Evolutionary conservation across 1,140 invertebrate species (phyloP), one percentile per base, ranked within the genome.

Genomic region (Patella vulgata): DNA sequence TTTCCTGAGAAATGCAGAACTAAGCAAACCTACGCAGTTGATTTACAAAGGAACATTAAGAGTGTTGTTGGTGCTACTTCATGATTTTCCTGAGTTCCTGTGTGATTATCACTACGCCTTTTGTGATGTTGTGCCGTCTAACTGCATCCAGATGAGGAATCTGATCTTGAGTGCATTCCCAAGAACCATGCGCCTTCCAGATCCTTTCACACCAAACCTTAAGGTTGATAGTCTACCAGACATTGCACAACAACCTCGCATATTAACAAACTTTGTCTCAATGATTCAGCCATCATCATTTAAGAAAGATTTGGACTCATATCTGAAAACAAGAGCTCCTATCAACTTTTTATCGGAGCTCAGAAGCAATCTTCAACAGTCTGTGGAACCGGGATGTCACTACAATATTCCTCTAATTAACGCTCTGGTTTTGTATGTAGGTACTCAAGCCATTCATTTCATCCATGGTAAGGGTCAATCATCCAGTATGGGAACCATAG

Each of bases 31-130:
- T 0, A 93, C 98, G 1, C 93, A 94, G 68, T 86, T 93, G 46
- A 84, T 99, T 1, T 99, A 99, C 85, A 97, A 87, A 86, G 97
- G 97, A 47, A 98, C 96, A 4, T 85, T 99, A 8, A 88, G 97
- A 61, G 94, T 99, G 0, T 85, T 99, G n/a, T 83, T 99, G 14
- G 95, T 99, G 0, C 86, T 99, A 14, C 87, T 99, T 2, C 97
- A 99, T 78, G 98, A 99, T 84, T 99, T 99, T 83, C 98, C 98
- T 0, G 98, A 99, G 82, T 98, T 99, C 79, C 87, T 99, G 25
- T 98, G 96, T 80, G 97, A 99, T 78, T 99, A 98, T 82, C 96
- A 99, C 81, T 99, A 98, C 80, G 93, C 94, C n/a, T 98, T 99
- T 84, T 99, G 97, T 83, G 97, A 99, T 85, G 95, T 95, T 43